phyloP scores from a whole-genome alignment of 2,113 vertebrate genomes.

The Acrocephalus arundinaceus region DNA sequence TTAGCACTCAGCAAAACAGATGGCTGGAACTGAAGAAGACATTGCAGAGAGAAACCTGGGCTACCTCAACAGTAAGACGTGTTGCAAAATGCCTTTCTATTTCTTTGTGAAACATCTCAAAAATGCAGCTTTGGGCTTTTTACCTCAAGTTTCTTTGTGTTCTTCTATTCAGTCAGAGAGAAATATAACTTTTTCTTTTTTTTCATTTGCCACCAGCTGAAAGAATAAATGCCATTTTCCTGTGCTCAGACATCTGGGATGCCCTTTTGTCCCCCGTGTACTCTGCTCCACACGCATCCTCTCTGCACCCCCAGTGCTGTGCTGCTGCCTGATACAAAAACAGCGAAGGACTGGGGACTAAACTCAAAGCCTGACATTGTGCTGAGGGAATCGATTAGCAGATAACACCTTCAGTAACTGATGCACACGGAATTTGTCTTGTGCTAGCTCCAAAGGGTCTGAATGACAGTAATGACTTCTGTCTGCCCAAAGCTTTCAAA shows the following conservation, averaged over 20 bases:
- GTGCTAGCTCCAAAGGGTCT: background rate
- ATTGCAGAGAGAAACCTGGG: background rate
- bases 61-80: background rate
- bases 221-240: background rate
- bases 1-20: background rate
- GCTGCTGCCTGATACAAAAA: background rate
- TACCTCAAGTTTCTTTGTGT: background rate
- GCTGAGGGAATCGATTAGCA: background rate
- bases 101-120: background rate
- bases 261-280: background rate
- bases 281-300: background rate
- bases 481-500: constrained; percentile 15
- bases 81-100: background rate
- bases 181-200: background rate
- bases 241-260: background rate
- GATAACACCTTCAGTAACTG: background rate
- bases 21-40: background rate
- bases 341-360: background rate
- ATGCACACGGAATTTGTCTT: background rate
- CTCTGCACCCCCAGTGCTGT: background rate
- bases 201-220: background rate
- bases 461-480: constrained; percentile 31
- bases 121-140: background rate
- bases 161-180: background rate
- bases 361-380: background rate